These are phyloP conservation scores for Dryobotodes eremita DNA, from an alignment of 2,888 invertebrate species.

Conservation along the genomic window DNA sequence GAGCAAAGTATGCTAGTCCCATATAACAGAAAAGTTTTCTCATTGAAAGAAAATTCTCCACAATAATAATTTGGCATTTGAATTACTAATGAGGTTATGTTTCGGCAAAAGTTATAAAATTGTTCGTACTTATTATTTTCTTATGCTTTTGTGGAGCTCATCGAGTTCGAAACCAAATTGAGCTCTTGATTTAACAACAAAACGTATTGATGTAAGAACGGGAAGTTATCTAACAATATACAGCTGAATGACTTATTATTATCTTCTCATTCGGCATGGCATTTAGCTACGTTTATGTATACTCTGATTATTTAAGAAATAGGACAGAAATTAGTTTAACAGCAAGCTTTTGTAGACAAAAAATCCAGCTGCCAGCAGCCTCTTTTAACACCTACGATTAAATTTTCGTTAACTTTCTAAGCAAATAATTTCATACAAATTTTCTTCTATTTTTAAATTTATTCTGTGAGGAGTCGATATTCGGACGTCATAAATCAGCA, in stretches of 20 bases:
- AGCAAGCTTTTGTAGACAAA: not conserved
- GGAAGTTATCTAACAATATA: not conserved
- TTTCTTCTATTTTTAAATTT: not conserved
- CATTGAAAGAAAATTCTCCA: constrained; percentile 28
- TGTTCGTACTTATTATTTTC: constrained; percentile 21
- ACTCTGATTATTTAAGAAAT: not conserved
- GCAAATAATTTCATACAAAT: not conserved
- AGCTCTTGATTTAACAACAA: constrained; percentile 10
- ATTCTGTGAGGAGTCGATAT: not conserved
- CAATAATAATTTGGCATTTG: constrained; percentile 42
- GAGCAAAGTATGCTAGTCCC: constrained; percentile 12
- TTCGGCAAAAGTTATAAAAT: constrained; percentile 24
- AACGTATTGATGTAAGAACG: constrained; percentile 3
- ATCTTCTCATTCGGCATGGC: not conserved
- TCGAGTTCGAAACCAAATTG: constrained; percentile 20
- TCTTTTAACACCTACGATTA: not conserved
- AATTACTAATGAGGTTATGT: constrained; percentile 47
- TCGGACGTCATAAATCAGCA: not conserved
- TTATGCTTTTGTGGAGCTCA: constrained; percentile 13
- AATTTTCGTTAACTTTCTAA: not conserved
- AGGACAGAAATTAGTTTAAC: not conserved
- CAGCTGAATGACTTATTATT: not conserved
- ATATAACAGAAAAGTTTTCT: constrained; percentile 42
- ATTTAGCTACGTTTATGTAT: not conserved
- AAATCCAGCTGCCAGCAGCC: no score